These are phyloP conservation scores for Microplitis deprimator DNA, from an alignment of 2,888 invertebrate genomes.

Conservation along the genomic window DNA sequence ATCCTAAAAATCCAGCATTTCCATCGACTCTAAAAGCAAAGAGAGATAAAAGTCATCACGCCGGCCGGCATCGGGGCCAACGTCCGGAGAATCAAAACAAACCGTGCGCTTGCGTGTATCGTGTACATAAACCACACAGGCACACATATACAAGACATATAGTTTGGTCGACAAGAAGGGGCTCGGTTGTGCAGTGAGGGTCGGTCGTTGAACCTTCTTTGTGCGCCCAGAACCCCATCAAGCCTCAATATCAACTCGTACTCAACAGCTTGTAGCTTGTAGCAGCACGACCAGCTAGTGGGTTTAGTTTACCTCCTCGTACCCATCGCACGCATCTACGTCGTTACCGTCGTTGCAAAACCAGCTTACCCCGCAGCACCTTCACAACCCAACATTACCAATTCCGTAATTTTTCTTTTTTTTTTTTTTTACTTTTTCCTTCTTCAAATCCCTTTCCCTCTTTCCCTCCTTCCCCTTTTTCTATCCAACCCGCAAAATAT, in stretches of 20 bases:
- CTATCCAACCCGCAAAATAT: background rate
- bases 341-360: conserved; percentile 16
- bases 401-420: background rate
- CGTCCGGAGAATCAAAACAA: conserved; percentile 72
- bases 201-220: conserved; percentile 71
- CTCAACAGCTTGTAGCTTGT: conserved; percentile 9
- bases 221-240: conserved; percentile 54
- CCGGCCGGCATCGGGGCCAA: conserved; percentile 61
- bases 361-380: background rate
- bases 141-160: conserved; percentile 36
- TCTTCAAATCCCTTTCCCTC: too few relatives aligned
- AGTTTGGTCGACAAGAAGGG: conserved; percentile 4
- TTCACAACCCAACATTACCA: conserved; percentile 28
- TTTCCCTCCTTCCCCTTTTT: too few relatives aligned
- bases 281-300: conserved; percentile 10
- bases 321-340: conserved; percentile 40
- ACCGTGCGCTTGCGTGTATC: conserved; percentile 60
- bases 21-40: background rate
- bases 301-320: background rate
- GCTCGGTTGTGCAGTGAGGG: conserved; percentile 69
- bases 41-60: background rate
- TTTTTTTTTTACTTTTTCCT: background rate
- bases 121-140: conserved; percentile 2
- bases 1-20: background rate
- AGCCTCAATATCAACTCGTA: conserved; percentile 18